Evolutionary conservation across 2,797 vertebrate genomes (phyloP), one percentile per base, ranked within the genome.

Genomic region (Pampus argenteus): DNA sequence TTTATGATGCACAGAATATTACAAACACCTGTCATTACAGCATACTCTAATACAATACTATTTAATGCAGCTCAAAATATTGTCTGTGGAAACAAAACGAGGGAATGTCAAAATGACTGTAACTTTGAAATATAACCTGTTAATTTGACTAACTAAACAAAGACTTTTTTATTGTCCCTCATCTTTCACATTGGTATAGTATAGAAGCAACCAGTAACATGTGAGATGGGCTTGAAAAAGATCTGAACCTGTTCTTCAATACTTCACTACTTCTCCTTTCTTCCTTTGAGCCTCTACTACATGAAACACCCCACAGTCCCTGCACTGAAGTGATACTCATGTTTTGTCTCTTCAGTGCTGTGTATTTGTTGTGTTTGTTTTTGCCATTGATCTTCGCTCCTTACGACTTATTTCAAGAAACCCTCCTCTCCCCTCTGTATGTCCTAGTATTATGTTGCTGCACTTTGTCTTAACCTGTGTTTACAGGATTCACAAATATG

Each of bases 401-500:
- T 18, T 28, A 10, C 11, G 64, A 25, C 18, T 40, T 51, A 66
- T 70, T 59, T 65, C 10, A 51, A 47, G n/a, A 71, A 6, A 52
- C 20, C 15, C 17, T 22, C 23, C 28, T 38, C 49, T 38, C 22
- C n/a, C 13, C 58, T 67, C 31, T 47, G 17, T 48, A 31, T 14
- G 20, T 66, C 26, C 11, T 26, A n/a, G 6, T 17, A 25, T 56
- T 51, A 25, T 31, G 40, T 51, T 29, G 22, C 25, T 29, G 14
- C 36, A 22, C 4, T 56, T 70, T 38, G 65, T 62, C 34, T 66
- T 36, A 55, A 66, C 62, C 26, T 63, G 40, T 68, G 57, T 57
- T 60, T 50, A 38, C 55, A 68, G 51, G 36, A 75, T 72, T 45
- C 56, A 60, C 28, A 71, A 55, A 78, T 61, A 62, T 38, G 18